A percentile compares a stretch with the other conserved stretches of the same genome.
phyloP scores from a whole-genome alignment of 1,140 invertebrate species.

The Drosophila nebulosa region DNA sequence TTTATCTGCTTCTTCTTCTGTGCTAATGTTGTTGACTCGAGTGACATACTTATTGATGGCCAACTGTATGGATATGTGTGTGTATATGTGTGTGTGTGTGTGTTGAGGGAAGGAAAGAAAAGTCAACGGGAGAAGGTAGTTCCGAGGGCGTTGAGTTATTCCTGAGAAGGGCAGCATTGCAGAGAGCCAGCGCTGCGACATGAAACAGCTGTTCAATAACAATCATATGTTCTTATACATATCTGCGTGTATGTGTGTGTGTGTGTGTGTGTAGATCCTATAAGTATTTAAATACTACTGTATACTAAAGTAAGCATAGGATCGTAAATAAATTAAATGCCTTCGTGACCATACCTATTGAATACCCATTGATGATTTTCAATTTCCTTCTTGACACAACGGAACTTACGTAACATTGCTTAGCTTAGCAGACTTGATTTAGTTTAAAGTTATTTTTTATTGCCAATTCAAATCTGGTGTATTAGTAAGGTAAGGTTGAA shows the following conservation, averaged over 20 bases:
- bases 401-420: too few relatives aligned
- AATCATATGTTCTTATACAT: background rate
- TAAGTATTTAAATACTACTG: too few relatives aligned
- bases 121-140: background rate
- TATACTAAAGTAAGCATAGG: too few relatives aligned
- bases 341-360: too few relatives aligned
- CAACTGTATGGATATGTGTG: conserved; percentile 23
- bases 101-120: background rate
- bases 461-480: too few relatives aligned
- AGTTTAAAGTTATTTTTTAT: too few relatives aligned
- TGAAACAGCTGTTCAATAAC: conserved; percentile 1
- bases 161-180: background rate
- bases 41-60: conserved; percentile 66
- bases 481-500: too few relatives aligned
- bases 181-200: background rate
- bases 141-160: background rate
- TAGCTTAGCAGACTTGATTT: too few relatives aligned
- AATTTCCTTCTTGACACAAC: too few relatives aligned
- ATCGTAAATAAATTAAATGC: too few relatives aligned
- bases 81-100: background rate
- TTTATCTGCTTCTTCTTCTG: background rate
- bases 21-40: conserved; percentile 46
- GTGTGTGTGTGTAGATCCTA: background rate
- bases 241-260: background rate
- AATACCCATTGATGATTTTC: too few relatives aligned